Percentiles rank a stretch among this genome's conserved stretches.
phyloP scores from a whole-genome alignment of 2,888 invertebrate species.

The Cryptocephalus moraei region DNA sequence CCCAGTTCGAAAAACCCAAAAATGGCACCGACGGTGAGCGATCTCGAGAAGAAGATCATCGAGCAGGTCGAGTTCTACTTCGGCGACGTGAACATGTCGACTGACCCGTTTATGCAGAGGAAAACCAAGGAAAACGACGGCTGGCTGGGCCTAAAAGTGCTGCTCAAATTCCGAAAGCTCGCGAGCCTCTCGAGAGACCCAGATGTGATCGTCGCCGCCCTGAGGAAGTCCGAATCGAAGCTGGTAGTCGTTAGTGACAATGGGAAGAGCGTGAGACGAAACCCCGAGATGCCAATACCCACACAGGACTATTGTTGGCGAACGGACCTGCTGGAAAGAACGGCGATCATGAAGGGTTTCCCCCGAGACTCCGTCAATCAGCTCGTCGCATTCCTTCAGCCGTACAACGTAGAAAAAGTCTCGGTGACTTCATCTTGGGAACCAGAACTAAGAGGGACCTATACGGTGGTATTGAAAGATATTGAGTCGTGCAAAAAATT shows the following conservation, averaged over 20 bases:
- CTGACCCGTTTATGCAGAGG: not conserved
- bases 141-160: not conserved
- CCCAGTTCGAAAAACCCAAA: no score
- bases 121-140: conserved; percentile 1
- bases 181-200: not conserved
- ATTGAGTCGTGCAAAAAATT: not conserved
- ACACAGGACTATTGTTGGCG: no score
- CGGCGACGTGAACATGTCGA: not conserved
- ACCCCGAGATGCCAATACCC: not conserved
- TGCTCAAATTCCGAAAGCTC: not conserved
- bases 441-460: not conserved
- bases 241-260: not conserved
- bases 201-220: not conserved
- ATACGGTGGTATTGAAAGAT: not conserved
- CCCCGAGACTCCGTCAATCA: not conserved
- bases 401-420: not conserved
- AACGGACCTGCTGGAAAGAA: not conserved
- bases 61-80: not conserved
- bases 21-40: no score
- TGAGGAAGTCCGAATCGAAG: not conserved
- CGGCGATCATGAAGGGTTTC: not conserved
- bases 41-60: no score
- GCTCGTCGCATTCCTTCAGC: not conserved
- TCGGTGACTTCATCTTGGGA: not conserved
- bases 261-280: not conserved